phyloP scores from a whole-genome alignment of 2,797 vertebrate genomes.

The Chiroxiphia lanceolata region DNA sequence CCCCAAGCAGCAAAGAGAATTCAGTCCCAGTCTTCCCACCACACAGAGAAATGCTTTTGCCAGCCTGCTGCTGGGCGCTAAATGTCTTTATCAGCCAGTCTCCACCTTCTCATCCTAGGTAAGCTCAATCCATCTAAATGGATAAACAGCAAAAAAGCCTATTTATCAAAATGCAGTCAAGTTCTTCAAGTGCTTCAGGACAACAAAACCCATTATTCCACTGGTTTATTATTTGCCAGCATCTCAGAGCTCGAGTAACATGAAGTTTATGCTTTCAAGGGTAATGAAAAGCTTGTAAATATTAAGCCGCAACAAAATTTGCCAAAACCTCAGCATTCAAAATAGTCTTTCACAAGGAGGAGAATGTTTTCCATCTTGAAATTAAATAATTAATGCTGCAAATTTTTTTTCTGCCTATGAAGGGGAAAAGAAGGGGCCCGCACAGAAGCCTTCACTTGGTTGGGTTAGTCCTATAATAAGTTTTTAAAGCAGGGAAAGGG shows the following conservation, averaged over 20 bases:
- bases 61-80: neutral
- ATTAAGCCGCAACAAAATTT: neutral
- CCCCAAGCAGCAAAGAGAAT: neutral
- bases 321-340: slow-evolving; percentile 6
- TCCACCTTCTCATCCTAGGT: neutral
- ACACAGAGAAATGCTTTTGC: neutral
- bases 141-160: neutral
- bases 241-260: neutral
- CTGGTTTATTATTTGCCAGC: neutral
- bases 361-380: neutral
- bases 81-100: neutral
- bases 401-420: neutral
- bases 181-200: neutral
- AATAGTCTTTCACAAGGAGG: neutral
- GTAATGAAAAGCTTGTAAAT: slow-evolving; percentile 15
- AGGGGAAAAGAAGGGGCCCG: neutral
- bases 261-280: slow-evolving; percentile 19
- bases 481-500: neutral
- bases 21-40: neutral
- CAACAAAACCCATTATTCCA: neutral
- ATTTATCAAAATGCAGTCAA: neutral
- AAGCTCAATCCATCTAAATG: neutral
- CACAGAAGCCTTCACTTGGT: neutral
- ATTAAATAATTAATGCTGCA: neutral
- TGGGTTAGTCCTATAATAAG: neutral